Evolutionary conservation across 2,113 vertebrate species (phyloP), one percentile per base, ranked within the genome.

Genomic region (Phyllopteryx taeniolatus): DNA sequence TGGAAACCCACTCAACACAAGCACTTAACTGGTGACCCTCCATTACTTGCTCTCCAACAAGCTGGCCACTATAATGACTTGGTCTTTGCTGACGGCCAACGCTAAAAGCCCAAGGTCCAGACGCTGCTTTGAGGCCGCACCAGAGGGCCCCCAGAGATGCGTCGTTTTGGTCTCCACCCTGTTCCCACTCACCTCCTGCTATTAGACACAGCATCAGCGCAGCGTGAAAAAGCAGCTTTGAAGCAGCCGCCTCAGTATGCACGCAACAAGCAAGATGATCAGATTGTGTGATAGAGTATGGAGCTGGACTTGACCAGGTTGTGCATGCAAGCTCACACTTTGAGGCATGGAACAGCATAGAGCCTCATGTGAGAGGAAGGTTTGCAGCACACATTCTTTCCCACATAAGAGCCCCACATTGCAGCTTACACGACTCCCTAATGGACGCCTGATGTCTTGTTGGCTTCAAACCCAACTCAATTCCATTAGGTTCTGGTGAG

Each of bases 361-460:
- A 27, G 27, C 4, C 57, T 33, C 12, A 13, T 60, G 57, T 33
- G 57, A 60, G 13, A 60, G 59, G 27, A 27, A 64, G 39, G 42
- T 44, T 17, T 35, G 57, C 67, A n/a, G 46, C 57, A 51, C 49
- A 57, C 67, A 56, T n/a, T 47, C 27, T 54, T 81, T 72, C 76
- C 68, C 74, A 70, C 67, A 70, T 60, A 35, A 70, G 56, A 81
- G 78, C 65, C 70, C 59, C 74, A 77, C 63, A 72, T 56, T 74
- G 70, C 57, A 70, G n/a, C 74, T 88, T 84, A 85, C 85, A 77
- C 12, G 78, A 67, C 65, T 77, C 70, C 19, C 74, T 92, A 93
- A 93, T 90, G 89, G 81, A 87, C 78, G 79, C 76, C 83, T 83
- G 85, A 90, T 88, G 89, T 89, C 81, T 87, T 85, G 73, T 87